phyloP scores from a whole-genome alignment of 37 sponge, comb jelly and placozoan species.

The Ephydatia muelleri region DNA sequence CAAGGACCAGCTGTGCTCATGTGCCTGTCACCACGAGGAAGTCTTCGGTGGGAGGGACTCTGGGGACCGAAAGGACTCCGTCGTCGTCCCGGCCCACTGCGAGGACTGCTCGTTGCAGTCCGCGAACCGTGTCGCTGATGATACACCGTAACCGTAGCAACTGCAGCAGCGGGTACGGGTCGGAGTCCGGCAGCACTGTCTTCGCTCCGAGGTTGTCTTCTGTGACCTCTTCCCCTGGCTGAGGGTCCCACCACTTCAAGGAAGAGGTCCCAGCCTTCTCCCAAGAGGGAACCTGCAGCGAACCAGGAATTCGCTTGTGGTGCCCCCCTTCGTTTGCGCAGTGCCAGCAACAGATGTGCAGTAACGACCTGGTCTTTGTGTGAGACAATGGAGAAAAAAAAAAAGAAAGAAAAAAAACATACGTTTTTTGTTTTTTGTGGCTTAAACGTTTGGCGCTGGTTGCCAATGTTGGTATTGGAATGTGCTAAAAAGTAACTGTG shows the following conservation, averaged over 20 bases:
- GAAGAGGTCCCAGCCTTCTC: neutral
- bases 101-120: constrained; percentile 15
- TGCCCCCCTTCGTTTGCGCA: neutral
- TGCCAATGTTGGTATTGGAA: too few relatives aligned
- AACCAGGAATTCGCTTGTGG: neutral
- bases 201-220: constrained; percentile 8
- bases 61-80: neutral
- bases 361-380: neutral
- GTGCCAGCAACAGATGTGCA: neutral
- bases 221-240: neutral
- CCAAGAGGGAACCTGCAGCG: neutral
- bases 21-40: constrained; percentile 5
- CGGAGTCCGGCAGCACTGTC: constrained; percentile 30
- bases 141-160: constrained; percentile 23
- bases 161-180: constrained; percentile 42
- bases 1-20: neutral
- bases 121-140: neutral
- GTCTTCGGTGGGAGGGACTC: neutral
- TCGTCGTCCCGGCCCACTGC: constrained; percentile 30
- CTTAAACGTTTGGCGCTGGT: too few relatives aligned
- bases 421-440: too few relatives aligned
- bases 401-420: too few relatives aligned
- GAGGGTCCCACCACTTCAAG: neutral
- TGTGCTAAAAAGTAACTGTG: too few relatives aligned
- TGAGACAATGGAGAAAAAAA: neutral